phyloP scores from a whole-genome alignment of 2,113 vertebrate genomes.

The Pionites leucogaster region DNA sequence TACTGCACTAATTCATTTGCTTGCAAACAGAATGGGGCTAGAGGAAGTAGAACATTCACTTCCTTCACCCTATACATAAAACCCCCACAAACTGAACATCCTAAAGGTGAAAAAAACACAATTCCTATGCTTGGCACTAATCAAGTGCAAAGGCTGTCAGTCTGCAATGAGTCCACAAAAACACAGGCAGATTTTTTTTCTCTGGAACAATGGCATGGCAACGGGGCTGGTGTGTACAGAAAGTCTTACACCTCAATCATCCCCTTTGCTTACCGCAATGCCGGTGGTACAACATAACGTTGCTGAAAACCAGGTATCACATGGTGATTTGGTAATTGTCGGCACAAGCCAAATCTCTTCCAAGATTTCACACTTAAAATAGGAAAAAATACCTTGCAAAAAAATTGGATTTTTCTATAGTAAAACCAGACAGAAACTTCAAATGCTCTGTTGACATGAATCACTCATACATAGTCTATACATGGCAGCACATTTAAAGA shows the following conservation, averaged over 20 bases:
- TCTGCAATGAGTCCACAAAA: background rate
- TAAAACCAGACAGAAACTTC: background rate
- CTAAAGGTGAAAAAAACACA: background rate
- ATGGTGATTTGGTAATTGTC: constrained; percentile 4
- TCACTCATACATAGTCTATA: background rate
- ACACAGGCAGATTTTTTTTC: background rate
- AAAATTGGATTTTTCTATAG: background rate
- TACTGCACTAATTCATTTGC: background rate
- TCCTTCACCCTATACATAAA: background rate
- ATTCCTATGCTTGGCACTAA: background rate
- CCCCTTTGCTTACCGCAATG: background rate
- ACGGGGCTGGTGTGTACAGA: background rate
- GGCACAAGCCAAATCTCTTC: background rate
- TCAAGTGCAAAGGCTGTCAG: background rate
- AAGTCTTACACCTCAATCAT: constrained; percentile 16
- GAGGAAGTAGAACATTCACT: background rate
- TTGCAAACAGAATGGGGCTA: background rate
- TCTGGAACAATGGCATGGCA: background rate
- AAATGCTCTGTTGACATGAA: background rate
- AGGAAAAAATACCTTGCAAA: constrained; percentile 3
- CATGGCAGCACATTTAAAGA: background rate
- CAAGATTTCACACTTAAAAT: constrained; percentile 11
- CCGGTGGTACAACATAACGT: constrained; percentile 7
- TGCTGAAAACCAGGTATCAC: constrained; percentile 62
- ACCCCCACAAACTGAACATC: background rate